Evolutionary conservation across 2,888 invertebrate genomes (phyloP).

Genomic region (Drosophila subquinaria): DNA sequence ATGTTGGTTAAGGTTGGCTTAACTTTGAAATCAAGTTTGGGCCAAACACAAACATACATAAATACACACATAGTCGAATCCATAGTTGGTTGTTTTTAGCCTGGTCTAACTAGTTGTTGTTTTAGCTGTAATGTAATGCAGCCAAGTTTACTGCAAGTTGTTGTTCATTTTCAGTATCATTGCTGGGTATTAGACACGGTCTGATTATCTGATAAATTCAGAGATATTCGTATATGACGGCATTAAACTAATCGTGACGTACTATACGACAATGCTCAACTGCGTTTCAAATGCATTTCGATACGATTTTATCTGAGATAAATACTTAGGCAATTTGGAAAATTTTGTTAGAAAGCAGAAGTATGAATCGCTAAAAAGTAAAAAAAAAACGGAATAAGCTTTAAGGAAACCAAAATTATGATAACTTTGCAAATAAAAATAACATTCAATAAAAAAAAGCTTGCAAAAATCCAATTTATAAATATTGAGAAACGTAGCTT

Average conservation of each 20-base stretch:
- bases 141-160: constrained; percentile 34
- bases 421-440: no score
- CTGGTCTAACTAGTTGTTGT: neutral
- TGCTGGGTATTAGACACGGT: constrained; percentile 75
- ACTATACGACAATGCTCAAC: constrained; percentile 43
- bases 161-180: constrained; percentile 58
- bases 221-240: constrained; percentile 63
- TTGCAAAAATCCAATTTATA: no score
- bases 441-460: no score
- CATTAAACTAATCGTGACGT: constrained; percentile 56
- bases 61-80: constrained; percentile 11
- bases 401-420: no score
- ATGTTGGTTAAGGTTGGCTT: constrained; percentile 79
- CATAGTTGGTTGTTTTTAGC: constrained; percentile 14
- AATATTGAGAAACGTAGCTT: no score
- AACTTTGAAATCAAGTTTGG: constrained; percentile 79
- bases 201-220: constrained; percentile 77
- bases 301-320: neutral
- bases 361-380: neutral
- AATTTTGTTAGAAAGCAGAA: neutral
- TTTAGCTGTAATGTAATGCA: constrained; percentile 66
- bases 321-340: neutral
- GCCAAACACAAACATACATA: constrained; percentile 33
- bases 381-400: no score
- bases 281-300: constrained; percentile 14